Evolutionary conservation across 2,113 vertebrate species (phyloP).

Genomic region (Plectropomus leopardus): DNA sequence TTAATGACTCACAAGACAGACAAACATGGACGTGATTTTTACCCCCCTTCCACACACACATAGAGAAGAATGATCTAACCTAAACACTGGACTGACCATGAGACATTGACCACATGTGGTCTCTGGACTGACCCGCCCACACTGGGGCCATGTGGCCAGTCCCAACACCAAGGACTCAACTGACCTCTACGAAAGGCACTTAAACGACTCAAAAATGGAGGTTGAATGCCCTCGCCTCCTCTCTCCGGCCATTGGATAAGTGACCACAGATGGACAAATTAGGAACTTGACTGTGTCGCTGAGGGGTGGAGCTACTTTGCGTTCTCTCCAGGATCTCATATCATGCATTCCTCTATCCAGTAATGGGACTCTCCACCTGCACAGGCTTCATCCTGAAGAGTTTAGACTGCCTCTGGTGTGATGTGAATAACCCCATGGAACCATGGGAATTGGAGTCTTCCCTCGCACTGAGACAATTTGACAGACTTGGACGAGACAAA

Average conservation of each 20-base stretch:
- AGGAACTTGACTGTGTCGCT: conserved; percentile 61
- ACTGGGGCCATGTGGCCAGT: conserved; percentile 49
- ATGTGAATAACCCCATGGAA: conserved; percentile 78
- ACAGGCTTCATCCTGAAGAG: conserved; percentile 66
- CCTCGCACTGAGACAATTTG: conserved; percentile 83
- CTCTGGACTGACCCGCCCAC: conserved; percentile 63
- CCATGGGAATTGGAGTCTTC: conserved; percentile 84
- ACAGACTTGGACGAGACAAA: conserved; percentile 79
- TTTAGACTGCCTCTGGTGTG: conserved; percentile 72
- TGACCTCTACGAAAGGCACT: conserved; percentile 74
- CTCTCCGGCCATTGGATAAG: conserved; percentile 45
- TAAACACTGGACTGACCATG: conserved; percentile 83
- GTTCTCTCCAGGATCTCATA: conserved; percentile 71
- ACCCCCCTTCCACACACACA: neutral
- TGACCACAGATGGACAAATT: conserved; percentile 70
- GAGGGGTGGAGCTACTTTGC: conserved; percentile 70
- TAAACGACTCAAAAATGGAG: conserved; percentile 52
- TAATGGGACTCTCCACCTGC: conserved; percentile 60
- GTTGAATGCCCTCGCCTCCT: conserved; percentile 23
- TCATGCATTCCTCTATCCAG: conserved; percentile 80
- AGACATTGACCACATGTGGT: conserved; percentile 72
- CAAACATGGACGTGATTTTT: conserved; percentile 55
- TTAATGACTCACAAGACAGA: conserved; percentile 75
- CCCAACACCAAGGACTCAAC: conserved; percentile 62
- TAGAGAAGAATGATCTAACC: conserved; percentile 56